These are phyloP conservation scores for Gryllus bimaculatus DNA, from an alignment of 1,140 invertebrate species.

Conservation along the genomic window DNA sequence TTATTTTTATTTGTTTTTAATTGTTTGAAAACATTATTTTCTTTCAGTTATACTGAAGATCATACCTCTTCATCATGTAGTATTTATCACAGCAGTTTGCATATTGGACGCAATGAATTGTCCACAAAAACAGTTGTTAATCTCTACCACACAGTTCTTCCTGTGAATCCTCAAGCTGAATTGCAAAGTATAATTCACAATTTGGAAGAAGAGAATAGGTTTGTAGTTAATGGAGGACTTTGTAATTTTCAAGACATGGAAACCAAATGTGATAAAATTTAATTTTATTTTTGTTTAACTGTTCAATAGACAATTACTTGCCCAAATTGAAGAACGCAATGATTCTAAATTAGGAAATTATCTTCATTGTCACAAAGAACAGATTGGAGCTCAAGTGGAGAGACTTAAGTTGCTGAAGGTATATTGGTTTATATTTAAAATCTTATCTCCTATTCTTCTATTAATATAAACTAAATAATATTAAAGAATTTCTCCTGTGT, in stretches of 20 bases:
- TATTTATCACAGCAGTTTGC: not conserved
- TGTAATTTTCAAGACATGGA: too few relatives aligned
- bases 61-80: not conserved
- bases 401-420: conserved; percentile 48
- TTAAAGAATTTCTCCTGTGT: too few relatives aligned
- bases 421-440: too few relatives aligned
- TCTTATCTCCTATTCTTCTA: too few relatives aligned
- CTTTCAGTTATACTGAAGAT: not conserved
- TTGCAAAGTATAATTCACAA: conserved; percentile 50
- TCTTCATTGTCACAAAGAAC: conserved; percentile 40
- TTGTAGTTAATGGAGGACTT: not conserved
- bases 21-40: not conserved
- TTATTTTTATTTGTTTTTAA: too few relatives aligned
- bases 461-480: too few relatives aligned
- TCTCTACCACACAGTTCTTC: conserved; percentile 6
- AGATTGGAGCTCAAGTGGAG: conserved; percentile 46
- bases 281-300: too few relatives aligned
- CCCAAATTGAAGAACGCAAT: not conserved
- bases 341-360: conserved; percentile 26
- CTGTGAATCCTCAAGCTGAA: conserved; percentile 33
- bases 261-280: too few relatives aligned
- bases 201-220: conserved; percentile 50
- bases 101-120: not conserved
- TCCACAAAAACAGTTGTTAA: conserved; percentile 10
- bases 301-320: not conserved